These are phyloP conservation scores for Coluber constrictor DNA, from an alignment of 2,797 vertebrate genomes.

Conservation along the genomic window DNA sequence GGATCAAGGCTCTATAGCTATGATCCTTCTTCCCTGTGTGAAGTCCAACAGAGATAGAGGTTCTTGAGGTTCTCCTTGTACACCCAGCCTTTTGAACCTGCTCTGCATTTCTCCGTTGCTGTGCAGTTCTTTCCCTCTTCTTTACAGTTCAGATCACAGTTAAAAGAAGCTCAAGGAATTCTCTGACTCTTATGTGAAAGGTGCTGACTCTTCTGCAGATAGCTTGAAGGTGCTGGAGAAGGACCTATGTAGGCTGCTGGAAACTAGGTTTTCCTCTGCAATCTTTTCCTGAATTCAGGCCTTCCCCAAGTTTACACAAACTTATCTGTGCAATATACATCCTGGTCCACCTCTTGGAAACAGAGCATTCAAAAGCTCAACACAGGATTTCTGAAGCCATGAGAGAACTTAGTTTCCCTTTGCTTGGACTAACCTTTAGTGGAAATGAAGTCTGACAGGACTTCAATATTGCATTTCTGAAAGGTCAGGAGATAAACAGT, in stretches of 20 bases:
- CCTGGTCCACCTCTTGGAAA: neutral
- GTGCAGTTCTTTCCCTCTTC: neutral
- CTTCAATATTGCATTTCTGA: neutral
- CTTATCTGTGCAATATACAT: neutral
- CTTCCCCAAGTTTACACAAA: neutral
- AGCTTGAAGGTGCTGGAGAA: neutral
- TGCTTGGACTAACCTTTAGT: neutral
- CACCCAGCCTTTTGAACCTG: neutral
- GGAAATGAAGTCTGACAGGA: neutral
- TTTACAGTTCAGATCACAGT: neutral
- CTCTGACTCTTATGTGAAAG: neutral
- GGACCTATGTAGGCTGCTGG: neutral
- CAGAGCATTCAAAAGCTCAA: neutral
- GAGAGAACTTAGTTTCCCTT: neutral
- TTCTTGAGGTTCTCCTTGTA: neutral
- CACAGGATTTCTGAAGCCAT: neutral
- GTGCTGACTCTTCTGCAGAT: neutral
- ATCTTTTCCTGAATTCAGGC: neutral
- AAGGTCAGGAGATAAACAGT: neutral
- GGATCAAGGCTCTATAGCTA: neutral
- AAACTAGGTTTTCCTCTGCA: neutral
- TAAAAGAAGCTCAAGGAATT: neutral
- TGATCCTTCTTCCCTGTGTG: neutral
- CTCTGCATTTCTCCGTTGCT: neutral
- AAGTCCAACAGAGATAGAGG: neutral